Evolutionary conservation across 2,888 invertebrate genomes (phyloP), one percentile per base, ranked within the genome.

Genomic region (Drosophila subquinaria): DNA sequence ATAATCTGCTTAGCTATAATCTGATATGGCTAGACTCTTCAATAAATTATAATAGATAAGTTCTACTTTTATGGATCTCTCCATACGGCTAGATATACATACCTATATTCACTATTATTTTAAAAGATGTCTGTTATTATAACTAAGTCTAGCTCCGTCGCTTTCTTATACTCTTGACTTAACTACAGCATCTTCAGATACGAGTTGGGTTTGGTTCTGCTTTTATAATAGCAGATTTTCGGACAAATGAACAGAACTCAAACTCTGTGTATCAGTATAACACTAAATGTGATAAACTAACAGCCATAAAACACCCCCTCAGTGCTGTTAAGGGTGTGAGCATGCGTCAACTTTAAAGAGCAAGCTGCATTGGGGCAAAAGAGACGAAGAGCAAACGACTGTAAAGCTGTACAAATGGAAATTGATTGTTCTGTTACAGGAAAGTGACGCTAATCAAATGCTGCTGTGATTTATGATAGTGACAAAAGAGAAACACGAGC

Each of bases 401-500:
- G 69, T 52, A 30, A 65, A 47, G 13, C 20, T 27, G 15, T 11
- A 50, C 40, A 67, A 69, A 69, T 53, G 45, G 5, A 48, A 66
- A 75, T 73, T 87, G 65, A 76, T 76, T 52, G 67, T 56, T 3
- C 27, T 36, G 27, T 65, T 64, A 69, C 55, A 60, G 35, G 15
- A 48, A 68, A 60, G 51, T 60, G 74, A 74, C 60, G 73, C 69
- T 69, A 73, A 82, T 85, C 66, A 85, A 80, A 79, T 68, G 70
- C 36, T 11, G n/a, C 20, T 55, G 43, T 74, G 72, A 81, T 76
- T 76, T 69, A 69, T 69, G 71, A 47, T 36, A 23, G 4, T 33
- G 30, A 1, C 45, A n/a, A 11, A 61, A 33, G 43, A 52, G 61
- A 52, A 35, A 10, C 2, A 4, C 23, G 27, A 17, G 11, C 3